Base-by-base conservation (phyloP, 2,797 vertebrate species). In the Dallia pectoralis region DNA sequence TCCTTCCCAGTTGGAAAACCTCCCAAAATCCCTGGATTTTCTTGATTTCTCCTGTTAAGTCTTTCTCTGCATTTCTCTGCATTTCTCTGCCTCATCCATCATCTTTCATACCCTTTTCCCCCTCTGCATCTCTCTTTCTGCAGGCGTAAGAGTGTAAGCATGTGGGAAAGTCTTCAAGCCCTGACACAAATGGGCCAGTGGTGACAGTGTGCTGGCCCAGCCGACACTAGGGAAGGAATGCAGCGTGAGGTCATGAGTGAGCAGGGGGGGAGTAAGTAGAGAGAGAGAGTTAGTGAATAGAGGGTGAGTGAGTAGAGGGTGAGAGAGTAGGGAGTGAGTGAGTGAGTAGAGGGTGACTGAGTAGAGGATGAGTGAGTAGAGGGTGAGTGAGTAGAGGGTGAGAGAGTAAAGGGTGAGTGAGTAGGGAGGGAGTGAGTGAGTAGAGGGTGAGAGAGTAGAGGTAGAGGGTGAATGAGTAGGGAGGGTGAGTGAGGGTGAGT, bases 151-250 rank as follows among this genome's bases (percentile, higher is more conserved):
- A 16, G 49, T 47, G 69, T 6, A 61, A 67, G 69, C 82, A 62
- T 74, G 33, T 68, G 53, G 49, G 32, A 72, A 73, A n/a, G 61
- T 64, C 74, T 51, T 78, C 51, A 67, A 53, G 79, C 61, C 56
- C 56, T 63, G 78, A 80, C 77, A 71, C 78, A 77, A 77, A 40
- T 40, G 36, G 66, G 59, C 74, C 70, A 27, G 75, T 78, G 77
- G 62, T 84, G 81, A 85, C 71, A 74, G 61, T 1, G 14, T 82
- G 72, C 75, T 66, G 70, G 77, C 74, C 74, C 62, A 36, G 77
- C 66, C 68, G 15, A 77, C 74, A 76, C 33, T 25, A 66, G 69
- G 78, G 73, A 74, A 79, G 88, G 87, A 91, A 91, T 91, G 86
- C 78, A 66, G 76, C 72, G 74, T 48, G 66, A 63, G 74, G 62